Evolutionary conservation across 1,140 invertebrate genomes (phyloP).

Genomic region (Brachionus paranguensis): DNA sequence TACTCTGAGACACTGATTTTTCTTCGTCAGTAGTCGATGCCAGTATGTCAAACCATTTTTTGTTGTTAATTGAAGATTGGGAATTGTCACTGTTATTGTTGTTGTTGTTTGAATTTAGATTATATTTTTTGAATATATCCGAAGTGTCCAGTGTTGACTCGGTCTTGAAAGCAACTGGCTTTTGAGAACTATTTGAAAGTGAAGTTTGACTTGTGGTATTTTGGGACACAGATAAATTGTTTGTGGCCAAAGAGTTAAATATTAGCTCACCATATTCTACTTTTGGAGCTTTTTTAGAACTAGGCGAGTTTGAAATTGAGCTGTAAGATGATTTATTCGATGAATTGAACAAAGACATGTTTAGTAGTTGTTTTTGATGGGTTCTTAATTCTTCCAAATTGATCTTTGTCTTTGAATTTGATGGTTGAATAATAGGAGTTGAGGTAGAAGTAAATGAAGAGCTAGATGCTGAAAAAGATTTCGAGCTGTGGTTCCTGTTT

Average conservation of each 20-base stretch:
- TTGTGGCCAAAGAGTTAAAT: constrained; percentile 7
- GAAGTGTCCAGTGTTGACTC: background rate
- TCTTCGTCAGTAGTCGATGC: constrained; percentile 12
- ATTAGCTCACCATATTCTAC: constrained; percentile 32
- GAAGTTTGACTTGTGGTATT: background rate
- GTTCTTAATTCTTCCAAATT: background rate
- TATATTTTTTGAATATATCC: constrained; percentile 1
- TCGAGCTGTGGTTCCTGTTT: background rate
- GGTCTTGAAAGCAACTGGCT: constrained; percentile 26
- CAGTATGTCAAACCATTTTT: constrained; percentile 33
- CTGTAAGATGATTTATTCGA: background rate
- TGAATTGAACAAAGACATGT: constrained; percentile 7
- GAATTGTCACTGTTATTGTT: background rate
- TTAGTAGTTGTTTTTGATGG: constrained; percentile 15
- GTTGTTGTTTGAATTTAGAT: constrained; percentile 6
- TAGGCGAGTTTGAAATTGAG: background rate
- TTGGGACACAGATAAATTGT: constrained; percentile 7
- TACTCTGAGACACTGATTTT: background rate
- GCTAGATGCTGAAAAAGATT: background rate
- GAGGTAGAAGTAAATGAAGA: constrained; percentile 28
- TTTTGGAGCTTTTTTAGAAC: background rate
- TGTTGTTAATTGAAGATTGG: background rate
- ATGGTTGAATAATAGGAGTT: constrained; percentile 30
- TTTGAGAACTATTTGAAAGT: background rate
- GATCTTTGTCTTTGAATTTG: background rate